A percentile compares a stretch with the other conserved stretches of the same genome.
These are phyloP conservation scores for Coreoperca whiteheadi DNA, from an alignment of 2,113 vertebrate species.

Conservation along the genomic window DNA sequence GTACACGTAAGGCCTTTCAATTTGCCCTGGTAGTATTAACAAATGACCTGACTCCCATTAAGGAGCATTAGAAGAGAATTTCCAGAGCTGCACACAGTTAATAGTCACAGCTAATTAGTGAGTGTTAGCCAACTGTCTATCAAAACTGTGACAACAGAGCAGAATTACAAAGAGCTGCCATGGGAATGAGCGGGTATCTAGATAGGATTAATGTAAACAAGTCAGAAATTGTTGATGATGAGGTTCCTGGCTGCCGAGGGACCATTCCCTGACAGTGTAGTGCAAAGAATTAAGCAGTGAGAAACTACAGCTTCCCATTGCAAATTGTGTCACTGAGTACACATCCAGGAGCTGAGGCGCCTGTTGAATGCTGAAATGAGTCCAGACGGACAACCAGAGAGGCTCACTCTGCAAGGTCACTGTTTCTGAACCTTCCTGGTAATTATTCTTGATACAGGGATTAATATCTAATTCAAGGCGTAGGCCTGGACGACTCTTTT, in stretches of 20 bases:
- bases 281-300: slow-evolving; percentile 23
- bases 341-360: slow-evolving; percentile 6
- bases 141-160: slow-evolving; percentile 58
- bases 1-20: slow-evolving; percentile 32
- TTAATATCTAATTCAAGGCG: slow-evolving; percentile 88
- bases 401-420: slow-evolving; percentile 70
- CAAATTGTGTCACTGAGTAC: slow-evolving; percentile 26
- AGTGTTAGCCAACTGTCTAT: slow-evolving; percentile 65
- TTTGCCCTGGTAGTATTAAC: slow-evolving; percentile 59
- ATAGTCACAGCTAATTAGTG: slow-evolving; percentile 74
- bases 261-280: slow-evolving; percentile 8
- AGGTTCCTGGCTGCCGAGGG: slow-evolving; percentile 38
- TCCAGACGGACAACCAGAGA: slow-evolving; percentile 14
- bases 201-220: slow-evolving; percentile 67
- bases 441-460: slow-evolving; percentile 91
- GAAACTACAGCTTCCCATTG: slow-evolving; percentile 8
- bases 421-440: slow-evolving; percentile 79
- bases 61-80: slow-evolving; percentile 64
- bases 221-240: slow-evolving; percentile 63
- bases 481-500: slow-evolving; percentile 82
- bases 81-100: slow-evolving; percentile 49
- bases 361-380: slow-evolving; percentile 55
- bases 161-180: slow-evolving; percentile 51
- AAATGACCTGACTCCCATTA: slow-evolving; percentile 69
- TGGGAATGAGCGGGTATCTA: slow-evolving; percentile 46